A percentile compares a stretch with the other conserved stretches of the same genome.
These are phyloP conservation scores for Paradisaea rubra DNA, from an alignment of 2,113 vertebrate genomes.

Conservation along the genomic window DNA sequence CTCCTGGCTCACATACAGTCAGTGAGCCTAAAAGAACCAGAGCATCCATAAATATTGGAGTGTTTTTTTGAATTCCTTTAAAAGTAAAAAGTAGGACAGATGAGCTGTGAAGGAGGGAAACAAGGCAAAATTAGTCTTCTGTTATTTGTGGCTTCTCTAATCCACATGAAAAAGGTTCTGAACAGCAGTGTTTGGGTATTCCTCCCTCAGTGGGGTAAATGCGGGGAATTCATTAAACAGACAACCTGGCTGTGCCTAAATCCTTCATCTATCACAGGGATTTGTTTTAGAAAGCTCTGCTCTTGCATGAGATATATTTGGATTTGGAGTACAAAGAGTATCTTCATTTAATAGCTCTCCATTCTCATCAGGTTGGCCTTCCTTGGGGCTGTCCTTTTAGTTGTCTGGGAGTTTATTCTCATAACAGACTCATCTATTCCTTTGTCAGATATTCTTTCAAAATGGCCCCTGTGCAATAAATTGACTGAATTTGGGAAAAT, in stretches of 20 bases:
- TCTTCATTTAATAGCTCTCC: slow-evolving; percentile 41
- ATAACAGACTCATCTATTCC: slow-evolving; percentile 19
- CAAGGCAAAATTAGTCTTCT: slow-evolving; percentile 16
- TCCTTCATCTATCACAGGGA: slow-evolving; percentile 53
- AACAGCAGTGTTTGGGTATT: neutral
- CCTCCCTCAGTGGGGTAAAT: slow-evolving; percentile 1
- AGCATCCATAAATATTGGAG: neutral
- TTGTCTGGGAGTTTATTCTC: slow-evolving; percentile 47
- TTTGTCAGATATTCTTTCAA: slow-evolving; percentile 36
- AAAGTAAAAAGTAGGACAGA: slow-evolving; percentile 23
- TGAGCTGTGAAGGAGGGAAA: slow-evolving; percentile 11
- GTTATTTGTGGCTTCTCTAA: slow-evolving; percentile 12
- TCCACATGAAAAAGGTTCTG: slow-evolving; percentile 1
- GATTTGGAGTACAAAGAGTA: slow-evolving; percentile 48
- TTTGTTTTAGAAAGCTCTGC: slow-evolving; percentile 53
- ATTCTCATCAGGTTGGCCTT: slow-evolving; percentile 35
- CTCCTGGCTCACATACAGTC: neutral
- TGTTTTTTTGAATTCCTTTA: neutral
- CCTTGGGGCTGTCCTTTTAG: slow-evolving; percentile 40
- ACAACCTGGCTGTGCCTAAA: slow-evolving; percentile 37
- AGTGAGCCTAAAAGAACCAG: neutral
- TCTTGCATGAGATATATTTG: slow-evolving; percentile 59
- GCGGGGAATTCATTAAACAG: slow-evolving; percentile 57
- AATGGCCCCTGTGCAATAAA: neutral
- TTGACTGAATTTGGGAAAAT: slow-evolving; percentile 6